Evolutionary conservation across 2,113 vertebrate genomes (phyloP), one percentile per base, ranked within the genome.

Genomic region (Rhinoderma darwinii): DNA sequence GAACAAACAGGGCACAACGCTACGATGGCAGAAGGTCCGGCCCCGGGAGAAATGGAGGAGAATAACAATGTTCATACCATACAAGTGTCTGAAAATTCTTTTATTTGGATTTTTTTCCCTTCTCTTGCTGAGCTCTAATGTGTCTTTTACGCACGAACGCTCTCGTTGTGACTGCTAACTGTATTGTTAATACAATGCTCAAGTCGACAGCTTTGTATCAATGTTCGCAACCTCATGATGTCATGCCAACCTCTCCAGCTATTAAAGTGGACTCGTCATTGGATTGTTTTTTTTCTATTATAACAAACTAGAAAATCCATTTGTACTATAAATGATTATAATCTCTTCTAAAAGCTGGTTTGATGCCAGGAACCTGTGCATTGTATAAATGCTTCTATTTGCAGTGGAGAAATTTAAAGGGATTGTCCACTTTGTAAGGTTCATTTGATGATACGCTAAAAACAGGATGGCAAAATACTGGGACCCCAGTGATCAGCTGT

Each of bases 1-100:
- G 84, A 86, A 86, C 84, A 86, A 86, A 77, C 61, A 68, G 63
- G 77, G 30, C 61, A 41, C 61, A 30, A 30, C 54, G 61, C 61
- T 1, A 61, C 25, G 32, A 25, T 80, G 84, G 59, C 59, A 66
- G 75, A 80, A 80, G 76, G 76, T 86, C 75, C 15, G 14, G 44
- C 43, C 84, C 66, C 76, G 25, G 44, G 61, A 72, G 84, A 61
- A 30, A 72, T n/a, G 44, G 47, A 30, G 44, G 32, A 70, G 47
- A 78, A 12, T 54, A 78, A 35, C 56, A 76, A 50, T 77, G 32
- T 72, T 72, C 61, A 79, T 56, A 80, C 41, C 1, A 54, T 80
- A 51, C 47, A 86, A 78, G 59, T 72, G 20, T 78, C 76, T 72
- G 73, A 9, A 39, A 63, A 61, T 63, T 47, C 50, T 22, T 35